Evolutionary conservation across 2,888 invertebrate species (phyloP), one percentile per base, ranked within the genome.

Genomic region (Watsonalla cultraria): DNA sequence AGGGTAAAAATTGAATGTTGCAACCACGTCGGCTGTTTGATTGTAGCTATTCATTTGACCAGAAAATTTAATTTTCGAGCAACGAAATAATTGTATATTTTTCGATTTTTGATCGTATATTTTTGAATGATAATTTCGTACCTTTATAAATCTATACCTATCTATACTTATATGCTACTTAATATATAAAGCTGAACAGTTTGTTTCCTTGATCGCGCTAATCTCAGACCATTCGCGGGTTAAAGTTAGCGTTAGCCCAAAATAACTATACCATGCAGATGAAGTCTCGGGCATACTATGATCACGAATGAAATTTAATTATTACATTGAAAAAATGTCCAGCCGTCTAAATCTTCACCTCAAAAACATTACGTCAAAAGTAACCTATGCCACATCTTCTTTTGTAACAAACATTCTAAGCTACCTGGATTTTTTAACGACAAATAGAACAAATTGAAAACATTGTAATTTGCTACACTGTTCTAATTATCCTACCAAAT

Each of bases 1-100:
- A 57, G 58, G 60, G 54, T 57, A 65, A 70, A 64, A 65, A 68
- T 59, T 58, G 60, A 62, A 66, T 60, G 56, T 55, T 58, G 56
- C 59, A 55, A 60, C 62, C 61, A 62, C 67, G 64, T 60, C 71
- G 67, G 65, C 68, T 64, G 72, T 66, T 70, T 70, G 65, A 64
- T 64, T 64, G 70, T 66, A 65, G 64, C 72, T 70, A 78, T 69
- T 72, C 78, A 76, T 80, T 83, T 80, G 72, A 75, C 71, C 79
- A 81, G 82, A 81, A 86, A 86, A 85, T 86, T 84, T 78, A 80
- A 82, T 82, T 73, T 64, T 61, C 75, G 66, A 9, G 35, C 7
- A 13, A 47, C 33, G 5, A 47, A 47, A 5, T n/a, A 47, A 47
- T 15, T 47, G 9, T 11, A 47, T 24, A 47, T 13, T 13, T 14